A percentile compares a stretch with the other conserved stretches of the same genome.
These are phyloP conservation scores for Lasioglossum figueresi DNA, from an alignment of 2,888 invertebrate species.

Conservation along the genomic window DNA sequence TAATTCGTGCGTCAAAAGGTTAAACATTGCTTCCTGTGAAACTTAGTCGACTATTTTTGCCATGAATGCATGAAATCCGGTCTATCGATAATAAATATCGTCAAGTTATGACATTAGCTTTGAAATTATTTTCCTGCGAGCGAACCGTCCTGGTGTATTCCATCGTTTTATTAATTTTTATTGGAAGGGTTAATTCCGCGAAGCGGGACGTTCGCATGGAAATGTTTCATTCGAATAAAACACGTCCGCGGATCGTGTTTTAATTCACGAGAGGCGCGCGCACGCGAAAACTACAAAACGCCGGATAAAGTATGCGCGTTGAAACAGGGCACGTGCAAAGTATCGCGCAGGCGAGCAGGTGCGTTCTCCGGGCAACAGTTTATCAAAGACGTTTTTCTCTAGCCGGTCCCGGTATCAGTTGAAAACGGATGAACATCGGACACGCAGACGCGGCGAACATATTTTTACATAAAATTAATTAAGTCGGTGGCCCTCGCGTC, in stretches of 20 bases:
- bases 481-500: conserved; percentile 31
- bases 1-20: neutral
- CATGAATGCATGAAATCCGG: neutral
- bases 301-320: conserved; percentile 27
- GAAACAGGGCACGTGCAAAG: conserved; percentile 44
- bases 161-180: neutral
- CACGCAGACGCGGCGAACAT: conserved; percentile 28
- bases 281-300: conserved; percentile 29
- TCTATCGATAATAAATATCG: neutral
- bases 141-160: neutral
- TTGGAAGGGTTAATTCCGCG: neutral
- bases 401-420: conserved; percentile 21
- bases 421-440: conserved; percentile 15
- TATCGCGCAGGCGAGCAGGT: conserved; percentile 60
- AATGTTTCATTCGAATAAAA: conserved; percentile 8
- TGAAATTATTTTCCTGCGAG: neutral
- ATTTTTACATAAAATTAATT: conserved; percentile 57
- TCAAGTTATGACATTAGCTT: neutral
- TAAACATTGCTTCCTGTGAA: neutral
- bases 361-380: conserved; percentile 55
- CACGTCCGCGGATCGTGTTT: conserved; percentile 24
- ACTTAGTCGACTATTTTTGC: neutral
- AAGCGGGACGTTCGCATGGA: neutral
- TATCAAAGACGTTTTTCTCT: conserved; percentile 54
- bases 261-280: conserved; percentile 44